Conservation (phyloP, 2,797 vertebrate species). For the Pseudomugil tenellus region DNA sequence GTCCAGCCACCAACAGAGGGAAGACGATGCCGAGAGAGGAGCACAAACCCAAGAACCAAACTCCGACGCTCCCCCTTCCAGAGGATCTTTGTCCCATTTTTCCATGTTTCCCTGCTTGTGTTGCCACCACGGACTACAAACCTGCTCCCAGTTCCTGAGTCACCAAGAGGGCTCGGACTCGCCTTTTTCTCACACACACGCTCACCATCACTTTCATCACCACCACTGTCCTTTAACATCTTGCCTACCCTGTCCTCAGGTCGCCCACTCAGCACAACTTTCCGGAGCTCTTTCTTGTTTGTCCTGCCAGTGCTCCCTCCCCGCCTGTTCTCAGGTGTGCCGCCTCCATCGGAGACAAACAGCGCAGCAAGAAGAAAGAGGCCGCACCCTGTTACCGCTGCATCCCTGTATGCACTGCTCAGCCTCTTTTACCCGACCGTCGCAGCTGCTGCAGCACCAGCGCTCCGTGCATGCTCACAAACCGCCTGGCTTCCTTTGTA, state of each 20-base stretch:
- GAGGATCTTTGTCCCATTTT: slow-evolving; percentile 54
- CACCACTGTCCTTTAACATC: slow-evolving; percentile 78
- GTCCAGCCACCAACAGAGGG: slow-evolving; percentile 37
- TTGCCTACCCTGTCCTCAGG: slow-evolving; percentile 74
- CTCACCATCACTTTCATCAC: slow-evolving; percentile 80
- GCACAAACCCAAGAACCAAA: slow-evolving; percentile 39
- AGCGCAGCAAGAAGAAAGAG: slow-evolving; percentile 59
- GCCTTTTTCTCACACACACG: slow-evolving; percentile 58
- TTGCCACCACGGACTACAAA: slow-evolving; percentile 72
- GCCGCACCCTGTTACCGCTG: slow-evolving; percentile 18
- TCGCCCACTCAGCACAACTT: slow-evolving; percentile 61
- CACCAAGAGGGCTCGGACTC: slow-evolving; percentile 61
- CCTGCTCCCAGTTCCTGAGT: slow-evolving; percentile 66
- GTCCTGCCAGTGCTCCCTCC: slow-evolving; percentile 68
- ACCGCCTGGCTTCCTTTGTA: slow-evolving; percentile 79
- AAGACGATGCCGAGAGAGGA: slow-evolving; percentile 50
- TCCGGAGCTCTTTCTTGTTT: slow-evolving; percentile 70
- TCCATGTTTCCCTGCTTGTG: slow-evolving; percentile 80
- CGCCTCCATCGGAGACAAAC: slow-evolving; percentile 67
- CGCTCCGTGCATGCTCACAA: slow-evolving; percentile 80
- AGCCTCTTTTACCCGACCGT: slow-evolving; percentile 80
- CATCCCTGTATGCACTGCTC: slow-evolving; percentile 86
- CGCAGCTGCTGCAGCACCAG: slow-evolving; percentile 86
- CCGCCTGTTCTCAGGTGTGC: slow-evolving; percentile 69
- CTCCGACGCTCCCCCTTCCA: slow-evolving; percentile 38